phyloP scores from a whole-genome alignment of 1,140 invertebrate species.

The Calliphora vicina region DNA sequence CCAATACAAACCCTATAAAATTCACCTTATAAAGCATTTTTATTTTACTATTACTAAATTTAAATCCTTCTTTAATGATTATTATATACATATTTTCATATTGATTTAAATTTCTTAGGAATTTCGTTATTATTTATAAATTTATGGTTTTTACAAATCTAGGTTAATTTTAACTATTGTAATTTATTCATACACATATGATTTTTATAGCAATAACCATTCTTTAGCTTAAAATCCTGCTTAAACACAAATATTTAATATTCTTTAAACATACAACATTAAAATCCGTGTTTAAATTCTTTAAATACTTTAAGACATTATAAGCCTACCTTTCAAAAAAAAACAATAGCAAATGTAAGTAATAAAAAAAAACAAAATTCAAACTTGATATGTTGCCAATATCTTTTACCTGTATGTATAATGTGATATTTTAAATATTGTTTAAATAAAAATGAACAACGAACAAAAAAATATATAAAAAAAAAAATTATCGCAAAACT shows the following conservation, averaged over 20 bases:
- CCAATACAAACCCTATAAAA: too few species aligned
- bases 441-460: not conserved
- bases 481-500: slow-evolving; percentile 21
- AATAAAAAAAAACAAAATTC: not conserved
- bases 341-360: slow-evolving; percentile 10
- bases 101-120: too few species aligned
- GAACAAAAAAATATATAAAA: not conserved
- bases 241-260: slow-evolving; percentile 1
- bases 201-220: not conserved
- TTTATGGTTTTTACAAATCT: not conserved
- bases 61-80: too few species aligned
- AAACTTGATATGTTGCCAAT: slow-evolving; percentile 29
- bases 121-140: too few species aligned
- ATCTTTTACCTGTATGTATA: not conserved
- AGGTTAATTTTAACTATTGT: not conserved
- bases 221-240: not conserved
- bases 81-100: too few species aligned
- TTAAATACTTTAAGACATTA: slow-evolving; percentile 19
- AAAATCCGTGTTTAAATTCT: slow-evolving; percentile 35
- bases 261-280: slow-evolving; percentile 20
- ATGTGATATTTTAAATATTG: slow-evolving; percentile 25
- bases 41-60: too few species aligned
- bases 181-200: not conserved
- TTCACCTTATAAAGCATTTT: too few species aligned
- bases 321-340: not conserved